phyloP scores from a whole-genome alignment of 2,797 vertebrate species.

The Dermochelys coriacea region DNA sequence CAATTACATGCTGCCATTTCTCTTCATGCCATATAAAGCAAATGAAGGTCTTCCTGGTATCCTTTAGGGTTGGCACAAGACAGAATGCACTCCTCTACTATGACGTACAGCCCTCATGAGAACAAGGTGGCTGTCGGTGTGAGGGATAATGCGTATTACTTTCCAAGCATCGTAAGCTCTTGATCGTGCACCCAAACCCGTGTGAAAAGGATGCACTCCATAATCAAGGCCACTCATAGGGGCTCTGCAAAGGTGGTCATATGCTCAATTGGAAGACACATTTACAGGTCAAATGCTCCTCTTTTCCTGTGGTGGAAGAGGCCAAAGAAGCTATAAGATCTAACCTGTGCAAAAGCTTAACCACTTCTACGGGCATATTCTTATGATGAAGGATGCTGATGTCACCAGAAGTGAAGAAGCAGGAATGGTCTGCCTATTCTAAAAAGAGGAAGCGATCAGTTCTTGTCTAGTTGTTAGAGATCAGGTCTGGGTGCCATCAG shows the following conservation, averaged over 20 bases:
- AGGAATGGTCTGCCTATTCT: neutral
- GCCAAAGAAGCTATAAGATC: neutral
- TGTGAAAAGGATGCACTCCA: neutral
- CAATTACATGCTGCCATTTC: neutral
- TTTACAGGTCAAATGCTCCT: fast-evolving
- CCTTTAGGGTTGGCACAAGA: neutral
- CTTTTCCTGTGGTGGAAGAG: fast-evolving
- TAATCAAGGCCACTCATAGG: fast-evolving
- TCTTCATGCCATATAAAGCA: neutral
- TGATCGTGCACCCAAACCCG: neutral
- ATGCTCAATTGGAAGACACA: neutral
- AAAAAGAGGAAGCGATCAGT: neutral
- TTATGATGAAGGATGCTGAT: neutral
- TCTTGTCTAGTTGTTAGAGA: neutral
- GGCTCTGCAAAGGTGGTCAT: neutral
- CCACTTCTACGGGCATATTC: neutral
- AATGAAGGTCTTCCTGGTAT: neutral
- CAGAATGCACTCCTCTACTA: neutral
- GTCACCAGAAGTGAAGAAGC: neutral
- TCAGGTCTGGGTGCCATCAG: neutral
- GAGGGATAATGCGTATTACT: neutral
- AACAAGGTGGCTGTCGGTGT: neutral
- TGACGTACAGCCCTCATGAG: neutral
- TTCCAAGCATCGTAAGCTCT: neutral
- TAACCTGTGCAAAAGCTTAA: neutral